These are phyloP conservation scores for Platyrinchus mystaceus DNA, from an alignment of 2,797 vertebrate species.

Conservation along the genomic window DNA sequence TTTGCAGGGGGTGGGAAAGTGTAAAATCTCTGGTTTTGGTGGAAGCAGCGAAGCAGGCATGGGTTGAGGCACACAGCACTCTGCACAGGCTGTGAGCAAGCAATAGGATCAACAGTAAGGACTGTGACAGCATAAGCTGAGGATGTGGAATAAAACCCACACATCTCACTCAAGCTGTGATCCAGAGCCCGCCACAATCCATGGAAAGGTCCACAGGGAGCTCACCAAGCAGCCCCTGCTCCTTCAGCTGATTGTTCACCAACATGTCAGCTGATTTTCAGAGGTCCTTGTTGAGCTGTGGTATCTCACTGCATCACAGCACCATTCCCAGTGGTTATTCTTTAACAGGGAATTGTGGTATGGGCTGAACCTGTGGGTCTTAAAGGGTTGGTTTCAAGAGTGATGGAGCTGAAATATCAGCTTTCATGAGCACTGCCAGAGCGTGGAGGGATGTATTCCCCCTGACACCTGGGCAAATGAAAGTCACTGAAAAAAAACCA, in stretches of 20 bases:
- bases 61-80: neutral
- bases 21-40: neutral
- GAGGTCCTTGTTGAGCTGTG: accelerated
- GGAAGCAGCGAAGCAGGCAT: accelerated
- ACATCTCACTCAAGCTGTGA: neutral
- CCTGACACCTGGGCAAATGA: neutral
- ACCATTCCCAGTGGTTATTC: neutral
- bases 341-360: neutral
- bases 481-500: neutral
- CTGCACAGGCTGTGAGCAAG: accelerated
- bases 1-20: accelerated
- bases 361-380: neutral
- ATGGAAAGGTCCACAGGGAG: neutral
- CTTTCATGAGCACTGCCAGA: neutral
- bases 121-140: neutral
- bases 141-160: neutral
- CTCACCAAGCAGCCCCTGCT: neutral
- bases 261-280: accelerated
- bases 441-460: accelerated
- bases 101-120: accelerated
- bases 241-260: neutral
- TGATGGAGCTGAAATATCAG: neutral
- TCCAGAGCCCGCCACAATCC: neutral
- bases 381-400: neutral
- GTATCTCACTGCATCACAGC: neutral